Evolutionary conservation across 53 echinoderm and acorn worm species (phyloP), one percentile per base, ranked within the genome.

Genomic region (Echinometra lucunter): DNA sequence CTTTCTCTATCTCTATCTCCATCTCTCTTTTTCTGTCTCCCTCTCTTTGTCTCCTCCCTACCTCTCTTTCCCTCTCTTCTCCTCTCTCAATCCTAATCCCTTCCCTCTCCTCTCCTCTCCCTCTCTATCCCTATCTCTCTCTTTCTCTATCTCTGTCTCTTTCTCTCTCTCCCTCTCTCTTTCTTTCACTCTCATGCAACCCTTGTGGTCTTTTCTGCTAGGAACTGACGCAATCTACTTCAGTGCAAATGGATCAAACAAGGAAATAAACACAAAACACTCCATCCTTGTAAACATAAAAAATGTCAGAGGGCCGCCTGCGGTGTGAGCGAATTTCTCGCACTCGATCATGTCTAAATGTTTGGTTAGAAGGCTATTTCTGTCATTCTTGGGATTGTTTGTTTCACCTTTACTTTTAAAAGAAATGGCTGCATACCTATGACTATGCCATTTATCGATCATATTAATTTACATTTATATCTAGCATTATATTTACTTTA

Each of bases 181-280:
- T 21, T 58, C 89, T 89, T 60, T 35, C 9, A 38, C 57, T 89
- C 40, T 19, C 58, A 47, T 58, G 57, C 49, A 57, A 89, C n/a
- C 85, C n/a, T 85, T 85, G 85, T 27, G 85, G 85, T 85, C 45
- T 49, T 23, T n/a, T 45, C 10, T 28, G 28, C 85, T 30, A 5
- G 47, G 85, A 47, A 49, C 45, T 85, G 85, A 85, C 85, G 85
- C 19, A 85, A 85, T 58, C 63, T 60, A 30, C 35, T 89, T 21
- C 60, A 89, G 89, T 58, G 21, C 37, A 19, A 89, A 89, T 89
- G 89, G 60, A 60, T 58, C 89, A 89, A 60, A 60, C 38, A 60
- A 58, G 89, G 89, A 89, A 89, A 60, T 89, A 89, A 89, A 89
- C 89, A 58, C 58, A 89, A 89, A 58, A 89, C 89, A 89, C 89